Evolutionary conservation across 2,888 invertebrate genomes (phyloP), one percentile per base, ranked within the genome.

Genomic region (Aleiodes testaceus): DNA sequence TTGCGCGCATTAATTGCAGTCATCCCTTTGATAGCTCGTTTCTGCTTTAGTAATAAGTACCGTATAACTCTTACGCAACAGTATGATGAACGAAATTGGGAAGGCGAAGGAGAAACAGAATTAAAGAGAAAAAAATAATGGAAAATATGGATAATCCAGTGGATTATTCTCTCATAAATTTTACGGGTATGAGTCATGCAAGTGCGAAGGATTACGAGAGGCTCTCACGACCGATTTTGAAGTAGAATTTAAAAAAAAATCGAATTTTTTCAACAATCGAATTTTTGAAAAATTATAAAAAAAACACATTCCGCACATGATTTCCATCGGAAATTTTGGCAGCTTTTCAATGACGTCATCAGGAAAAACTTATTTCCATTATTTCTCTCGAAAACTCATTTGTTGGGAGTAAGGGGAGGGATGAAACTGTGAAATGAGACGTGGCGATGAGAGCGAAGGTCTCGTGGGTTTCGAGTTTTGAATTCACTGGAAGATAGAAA

Each of bases 81-180:
- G 26, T 3, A 49, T n/a, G 30, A 36, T 30, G 3, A 30, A 30
- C 26, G 26, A 14, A 26, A 55, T 36, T 14, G 36, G 44, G 44
- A 14, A 47, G 52, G 52, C 49, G 47, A 44, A 42, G 61, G 68
- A 63, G 65, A 53, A 75, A 44, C 70, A 74, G 72, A 75, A 75
- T 36, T 9, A 59, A 16, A 11, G 20, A 18, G 44, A 45, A 44
- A 63, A 63, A 63, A 63, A 18, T 6, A 22, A 26, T 26, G 20
- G 22, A 14, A 63, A 45, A 63, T 11, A 45, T 14, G 80, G 84
- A 83, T 83, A 84, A 84, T 83, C 83, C 81, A 63, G 67, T 72
- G 83, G 82, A 82, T 83, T 83, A 80, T 79, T 77, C 77, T 72
- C 81, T 81, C 83, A 82, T 84, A 84, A 83, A 84, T 84, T 83